phyloP scores from a whole-genome alignment of 2,888 invertebrate species.

The Lycaena phlaeas region DNA sequence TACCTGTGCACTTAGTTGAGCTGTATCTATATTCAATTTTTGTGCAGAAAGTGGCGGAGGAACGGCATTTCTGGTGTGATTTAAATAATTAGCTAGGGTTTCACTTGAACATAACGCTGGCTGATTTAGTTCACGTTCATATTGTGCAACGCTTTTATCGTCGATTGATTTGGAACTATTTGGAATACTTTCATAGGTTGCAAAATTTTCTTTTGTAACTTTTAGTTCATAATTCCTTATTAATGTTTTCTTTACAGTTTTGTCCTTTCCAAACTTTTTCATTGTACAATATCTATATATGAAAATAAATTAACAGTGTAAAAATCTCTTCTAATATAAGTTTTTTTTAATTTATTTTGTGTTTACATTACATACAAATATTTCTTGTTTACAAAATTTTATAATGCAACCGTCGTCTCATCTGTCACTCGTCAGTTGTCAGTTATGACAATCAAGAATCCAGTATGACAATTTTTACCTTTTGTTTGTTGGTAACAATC shows the following conservation, averaged over 20 bases:
- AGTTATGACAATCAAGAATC: too few species aligned
- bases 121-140: slow-evolving; percentile 33
- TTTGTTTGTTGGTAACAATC: too few species aligned
- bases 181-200: slow-evolving; percentile 32
- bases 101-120: slow-evolving; percentile 56
- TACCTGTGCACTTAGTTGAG: slow-evolving; percentile 39
- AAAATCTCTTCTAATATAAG: neutral
- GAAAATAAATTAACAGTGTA: neutral
- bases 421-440: too few species aligned
- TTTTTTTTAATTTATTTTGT: too few species aligned
- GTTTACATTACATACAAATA: too few species aligned
- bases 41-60: slow-evolving; percentile 28
- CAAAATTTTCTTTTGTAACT: slow-evolving; percentile 27
- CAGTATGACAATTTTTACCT: too few species aligned
- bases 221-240: slow-evolving; percentile 47
- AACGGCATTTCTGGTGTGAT: slow-evolving; percentile 30
- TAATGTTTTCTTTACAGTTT: slow-evolving; percentile 55
- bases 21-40: slow-evolving; percentile 35
- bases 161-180: slow-evolving; percentile 23
- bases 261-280: slow-evolving; percentile 40
- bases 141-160: slow-evolving; percentile 15
- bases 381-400: too few species aligned
- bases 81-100: slow-evolving; percentile 45
- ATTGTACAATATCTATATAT: slow-evolving; percentile 23
- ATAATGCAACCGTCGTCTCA: too few species aligned